Base-by-base conservation (phyloP, 2,113 vertebrate genomes). In the Capra hircus region DNA sequence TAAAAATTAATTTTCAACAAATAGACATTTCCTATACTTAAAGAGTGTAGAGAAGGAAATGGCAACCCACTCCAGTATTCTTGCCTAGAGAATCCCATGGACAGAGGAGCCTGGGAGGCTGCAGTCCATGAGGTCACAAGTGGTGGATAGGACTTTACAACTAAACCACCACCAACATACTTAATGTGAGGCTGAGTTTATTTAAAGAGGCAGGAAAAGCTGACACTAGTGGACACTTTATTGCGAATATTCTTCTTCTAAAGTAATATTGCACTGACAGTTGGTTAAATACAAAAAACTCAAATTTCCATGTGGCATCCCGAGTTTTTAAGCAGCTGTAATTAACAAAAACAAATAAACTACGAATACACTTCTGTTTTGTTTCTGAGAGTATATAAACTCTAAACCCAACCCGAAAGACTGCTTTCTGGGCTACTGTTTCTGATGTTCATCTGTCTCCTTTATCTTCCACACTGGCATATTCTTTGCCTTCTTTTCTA, bases 381-480 rank as follows among this genome's bases (percentile, higher is more conserved):
- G 45, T 96, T 91, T 92, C 62, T 88, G 27, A 62, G 64, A 83
- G 71, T 84, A 67, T 28, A 30, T 88, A 57, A 96, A 64, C 27
- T 93, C 45, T 60, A 59, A 53, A n/a, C 28, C 57, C 48, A 94
- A 91, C 52, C 2, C 60, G 52, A 92, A 96, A 96, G 92, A 43
- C 30, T 95, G 94, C 74, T 97, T 97, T 96, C 94, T 96, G 90
- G 90, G 94, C 85, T 97, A 60, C 90, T 91, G 36, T 84, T 90
- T 87, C 97, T 78, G 92, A 98, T 93, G 95, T 9, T 82, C 59
- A 97, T 97, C 97, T 97, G 92, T 88, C 43, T 94, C 57, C 28
- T 96, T 98, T 97, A 90, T 93, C 90, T 95, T 80, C 50, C 90
- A 98, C 95, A 96, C 81, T 88, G 88, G 85, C 95, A 96, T 59